phyloP scores from a whole-genome alignment of 1,140 invertebrate genomes.

The Drosophila simulans region DNA sequence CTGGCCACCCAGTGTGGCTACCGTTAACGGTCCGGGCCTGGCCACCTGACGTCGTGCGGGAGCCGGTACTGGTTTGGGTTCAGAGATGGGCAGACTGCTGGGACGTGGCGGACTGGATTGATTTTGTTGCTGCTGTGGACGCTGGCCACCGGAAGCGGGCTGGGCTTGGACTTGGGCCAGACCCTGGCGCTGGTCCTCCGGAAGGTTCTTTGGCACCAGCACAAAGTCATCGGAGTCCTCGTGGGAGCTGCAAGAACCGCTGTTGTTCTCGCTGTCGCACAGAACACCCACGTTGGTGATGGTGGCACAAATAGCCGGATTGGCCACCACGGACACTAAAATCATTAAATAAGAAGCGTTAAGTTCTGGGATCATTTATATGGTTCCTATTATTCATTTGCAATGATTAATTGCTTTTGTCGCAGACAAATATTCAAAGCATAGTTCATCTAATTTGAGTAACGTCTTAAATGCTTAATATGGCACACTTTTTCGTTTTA shows the following conservation, averaged over 20 bases:
- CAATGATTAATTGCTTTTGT: no score
- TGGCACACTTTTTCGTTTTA: background rate
- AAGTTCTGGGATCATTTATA: background rate
- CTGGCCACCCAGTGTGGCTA: constrained; percentile 72
- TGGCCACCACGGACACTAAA: constrained; percentile 79
- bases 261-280: constrained; percentile 85
- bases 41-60: constrained; percentile 85
- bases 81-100: constrained; percentile 89
- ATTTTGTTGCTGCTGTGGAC: constrained; percentile 58
- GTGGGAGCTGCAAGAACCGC: constrained; percentile 87
- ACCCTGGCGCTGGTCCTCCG: constrained; percentile 84
- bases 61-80: constrained; percentile 92
- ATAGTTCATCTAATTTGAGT: background rate
- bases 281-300: constrained; percentile 82
- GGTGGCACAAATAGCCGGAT: constrained; percentile 82
- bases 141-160: constrained; percentile 27
- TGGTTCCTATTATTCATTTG: no score
- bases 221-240: constrained; percentile 93
- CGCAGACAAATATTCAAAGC: background rate
- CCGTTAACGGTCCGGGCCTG: constrained; percentile 51
- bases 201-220: constrained; percentile 91
- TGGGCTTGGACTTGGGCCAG: constrained; percentile 17
- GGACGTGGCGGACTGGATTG: constrained; percentile 88
- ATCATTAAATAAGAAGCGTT: background rate
- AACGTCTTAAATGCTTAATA: background rate